Base-by-base conservation (phyloP, 2,113 vertebrate genomes). In the Pterophyllum scalare region DNA sequence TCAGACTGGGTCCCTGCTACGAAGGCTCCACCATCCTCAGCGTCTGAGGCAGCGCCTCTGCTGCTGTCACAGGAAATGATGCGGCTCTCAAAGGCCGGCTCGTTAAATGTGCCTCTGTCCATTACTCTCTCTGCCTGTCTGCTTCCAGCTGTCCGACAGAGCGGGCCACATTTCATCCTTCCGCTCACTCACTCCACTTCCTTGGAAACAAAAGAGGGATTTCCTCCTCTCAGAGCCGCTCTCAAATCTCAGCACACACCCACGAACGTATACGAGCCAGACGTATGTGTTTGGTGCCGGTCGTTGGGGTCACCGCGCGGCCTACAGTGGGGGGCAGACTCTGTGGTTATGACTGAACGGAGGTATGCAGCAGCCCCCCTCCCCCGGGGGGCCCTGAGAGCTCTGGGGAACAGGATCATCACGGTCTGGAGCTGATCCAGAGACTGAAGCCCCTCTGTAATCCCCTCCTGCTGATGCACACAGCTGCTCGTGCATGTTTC, bases 151-250 rank as follows among this genome's bases (percentile, higher is more conserved):
- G 65, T 70, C 12, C 4, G 43, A 28, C 10, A 6, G 31, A 28
- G 22, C 2, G 4, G 46, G 15, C 77, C 49, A 28, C 49, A 20
- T 56, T 40, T 54, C 49, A 67, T 56, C 61, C 33, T 64, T 54
- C 40, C 22, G 10, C 17, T 19, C 61, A 60, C 77, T 31, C 72
- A 77, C 61, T 88, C 19, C 38, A 75, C 80, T 92, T 91, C 88
- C 89, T 90, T 28, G 75, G 88, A 88, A 91, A 94, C 94, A 94
- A 94, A 94, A 83, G 90, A 92, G 92, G 93, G 87, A 91, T 93
- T 93, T 93, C 86, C 87, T 93, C 77, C 80, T 10, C 64, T 24
- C 61, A 15, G 10, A 70, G 65, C 28, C 3, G 10, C 65, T 49
- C 65, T 70, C 24, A n/a, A 49, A 62, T 56, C 38, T 58, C 52